These are phyloP conservation scores for Cydia amplana DNA, from an alignment of 1,140 invertebrate genomes.

Conservation along the genomic window DNA sequence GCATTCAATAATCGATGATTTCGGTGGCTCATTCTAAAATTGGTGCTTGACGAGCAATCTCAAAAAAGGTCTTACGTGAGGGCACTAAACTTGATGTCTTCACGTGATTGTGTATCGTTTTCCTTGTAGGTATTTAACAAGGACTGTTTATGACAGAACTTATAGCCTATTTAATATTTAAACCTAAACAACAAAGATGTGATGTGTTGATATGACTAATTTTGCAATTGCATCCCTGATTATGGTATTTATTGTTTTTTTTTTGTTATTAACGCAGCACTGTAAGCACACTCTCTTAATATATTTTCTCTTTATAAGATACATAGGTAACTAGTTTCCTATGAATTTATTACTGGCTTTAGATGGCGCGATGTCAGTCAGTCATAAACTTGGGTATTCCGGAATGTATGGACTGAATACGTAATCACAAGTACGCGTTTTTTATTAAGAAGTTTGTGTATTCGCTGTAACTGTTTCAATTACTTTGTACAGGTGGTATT, in stretches of 20 bases:
- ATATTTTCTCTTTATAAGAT: background rate
- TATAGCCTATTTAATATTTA: too few species aligned
- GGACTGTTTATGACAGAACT: too few species aligned
- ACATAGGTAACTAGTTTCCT: background rate
- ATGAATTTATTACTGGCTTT: background rate
- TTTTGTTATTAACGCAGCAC: background rate
- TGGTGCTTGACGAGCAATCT: background rate
- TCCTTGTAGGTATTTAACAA: background rate
- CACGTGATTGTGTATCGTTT: background rate
- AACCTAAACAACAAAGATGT: too few species aligned
- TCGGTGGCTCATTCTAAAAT: background rate
- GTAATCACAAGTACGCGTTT: too few species aligned
- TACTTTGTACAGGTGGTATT: too few species aligned
- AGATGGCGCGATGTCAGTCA: background rate
- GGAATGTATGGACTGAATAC: background rate
- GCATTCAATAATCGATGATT: background rate
- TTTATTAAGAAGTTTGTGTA: too few species aligned
- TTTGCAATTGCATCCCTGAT: background rate
- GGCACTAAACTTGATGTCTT: too few species aligned
- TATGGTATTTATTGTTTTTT: background rate
- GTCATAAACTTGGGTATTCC: background rate
- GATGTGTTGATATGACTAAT: too few species aligned
- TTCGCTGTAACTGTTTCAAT: too few species aligned
- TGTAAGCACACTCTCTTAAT: background rate
- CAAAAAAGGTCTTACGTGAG: background rate